Conservation (phyloP, 2,113 vertebrate species). For the Psophia crepitans region DNA sequence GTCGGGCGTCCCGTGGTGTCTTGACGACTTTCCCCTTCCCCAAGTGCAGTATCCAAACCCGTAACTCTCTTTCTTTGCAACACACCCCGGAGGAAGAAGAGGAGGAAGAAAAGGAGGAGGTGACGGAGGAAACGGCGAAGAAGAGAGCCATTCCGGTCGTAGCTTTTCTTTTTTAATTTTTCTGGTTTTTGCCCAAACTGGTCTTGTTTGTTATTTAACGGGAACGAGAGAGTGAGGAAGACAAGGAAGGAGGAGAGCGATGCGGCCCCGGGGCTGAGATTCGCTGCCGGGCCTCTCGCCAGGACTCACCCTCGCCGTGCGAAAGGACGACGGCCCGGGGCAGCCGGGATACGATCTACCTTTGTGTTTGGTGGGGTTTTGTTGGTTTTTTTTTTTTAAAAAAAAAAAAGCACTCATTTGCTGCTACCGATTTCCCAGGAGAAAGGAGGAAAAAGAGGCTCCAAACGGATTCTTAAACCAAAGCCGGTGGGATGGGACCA, state of each 20-base stretch:
- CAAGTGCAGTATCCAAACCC: constrained; percentile 70
- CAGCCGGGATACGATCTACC: not conserved
- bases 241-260: constrained; percentile 56
- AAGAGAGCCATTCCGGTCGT: constrained; percentile 57
- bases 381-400: not conserved
- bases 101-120: not conserved
- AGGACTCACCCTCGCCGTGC: not conserved
- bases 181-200: not conserved
- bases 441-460: constrained; percentile 52
- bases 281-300: not conserved
- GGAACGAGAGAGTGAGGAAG: constrained; percentile 25
- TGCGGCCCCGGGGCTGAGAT: not conserved
- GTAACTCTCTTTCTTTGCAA: constrained; percentile 75
- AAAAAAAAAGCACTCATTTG: constrained; percentile 63
- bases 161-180: constrained; percentile 16
- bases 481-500: constrained; percentile 67
- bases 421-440: constrained; percentile 60
- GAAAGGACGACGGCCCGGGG: not conserved
- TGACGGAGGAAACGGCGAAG: not conserved
- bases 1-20: constrained; percentile 45
- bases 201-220: constrained; percentile 49
- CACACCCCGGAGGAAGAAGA: constrained; percentile 44
- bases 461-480: constrained; percentile 68
- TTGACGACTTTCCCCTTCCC: constrained; percentile 66
- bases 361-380: not conserved